These are phyloP conservation scores for Hypanus sabinus DNA, from an alignment of 2,113 vertebrate species.

Conservation along the genomic window DNA sequence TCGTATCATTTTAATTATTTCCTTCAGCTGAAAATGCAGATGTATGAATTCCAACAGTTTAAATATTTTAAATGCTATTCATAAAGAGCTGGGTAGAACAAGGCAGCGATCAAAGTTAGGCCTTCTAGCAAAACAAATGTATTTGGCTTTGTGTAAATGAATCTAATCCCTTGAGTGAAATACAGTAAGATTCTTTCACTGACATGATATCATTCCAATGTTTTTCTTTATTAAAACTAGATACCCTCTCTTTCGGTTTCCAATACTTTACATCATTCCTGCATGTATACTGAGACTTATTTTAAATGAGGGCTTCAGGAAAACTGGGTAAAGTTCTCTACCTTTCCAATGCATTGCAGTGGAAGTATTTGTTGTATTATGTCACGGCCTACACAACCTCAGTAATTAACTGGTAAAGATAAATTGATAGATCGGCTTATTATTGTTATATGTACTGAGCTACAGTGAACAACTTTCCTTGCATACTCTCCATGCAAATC, in stretches of 20 bases:
- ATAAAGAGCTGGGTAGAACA: background rate
- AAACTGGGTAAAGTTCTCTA: background rate
- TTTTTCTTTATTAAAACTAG: background rate
- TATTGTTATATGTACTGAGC: too few relatives aligned
- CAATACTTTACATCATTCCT: background rate
- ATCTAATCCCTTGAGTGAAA: background rate
- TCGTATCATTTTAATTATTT: too few relatives aligned
- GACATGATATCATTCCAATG: background rate
- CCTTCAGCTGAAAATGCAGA: background rate
- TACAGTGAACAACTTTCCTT: too few relatives aligned
- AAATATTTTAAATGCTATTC: background rate
- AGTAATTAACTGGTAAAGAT: background rate
- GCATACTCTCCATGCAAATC: too few relatives aligned
- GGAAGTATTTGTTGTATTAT: background rate
- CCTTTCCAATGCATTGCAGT: background rate
- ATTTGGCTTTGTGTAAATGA: background rate
- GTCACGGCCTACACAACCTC: background rate
- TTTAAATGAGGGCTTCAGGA: background rate
- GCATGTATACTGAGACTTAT: background rate
- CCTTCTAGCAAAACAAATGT: background rate
- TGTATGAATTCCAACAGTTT: background rate
- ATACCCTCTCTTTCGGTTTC: background rate
- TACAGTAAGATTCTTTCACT: background rate
- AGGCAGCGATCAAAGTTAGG: background rate
- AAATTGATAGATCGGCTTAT: too few relatives aligned